phyloP scores from a whole-genome alignment of 2,888 invertebrate species.

The Calameuta idolon region DNA sequence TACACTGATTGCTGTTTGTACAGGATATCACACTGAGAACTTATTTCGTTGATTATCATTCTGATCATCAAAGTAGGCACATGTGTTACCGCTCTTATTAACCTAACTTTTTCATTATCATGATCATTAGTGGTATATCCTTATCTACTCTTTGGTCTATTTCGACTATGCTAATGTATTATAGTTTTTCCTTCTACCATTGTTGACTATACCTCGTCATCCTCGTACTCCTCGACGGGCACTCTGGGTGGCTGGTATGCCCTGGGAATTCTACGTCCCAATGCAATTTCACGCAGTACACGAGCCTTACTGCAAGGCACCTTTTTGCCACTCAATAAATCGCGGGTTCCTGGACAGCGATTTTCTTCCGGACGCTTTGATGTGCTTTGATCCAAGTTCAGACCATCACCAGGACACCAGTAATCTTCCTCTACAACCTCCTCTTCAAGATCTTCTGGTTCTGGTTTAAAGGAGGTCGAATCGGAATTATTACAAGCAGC shows the following conservation, averaged over 20 bases:
- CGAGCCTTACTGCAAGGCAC: conserved; percentile 7
- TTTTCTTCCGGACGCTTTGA: neutral
- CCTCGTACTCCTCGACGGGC: neutral
- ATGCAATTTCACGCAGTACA: conserved; percentile 12
- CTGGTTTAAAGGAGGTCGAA: neutral
- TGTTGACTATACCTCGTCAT: neutral
- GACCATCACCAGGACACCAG: neutral
- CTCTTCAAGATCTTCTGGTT: neutral
- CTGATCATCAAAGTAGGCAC: neutral
- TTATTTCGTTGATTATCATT: neutral
- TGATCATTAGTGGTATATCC: neutral
- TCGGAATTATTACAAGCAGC: neutral
- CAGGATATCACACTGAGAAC: neutral
- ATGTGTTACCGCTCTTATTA: neutral
- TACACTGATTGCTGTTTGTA: neutral
- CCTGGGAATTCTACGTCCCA: conserved; percentile 12
- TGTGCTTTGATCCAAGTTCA: neutral
- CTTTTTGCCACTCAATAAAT: conserved; percentile 5
- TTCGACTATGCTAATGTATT: neutral
- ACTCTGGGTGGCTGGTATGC: neutral
- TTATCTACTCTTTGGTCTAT: neutral
- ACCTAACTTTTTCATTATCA: neutral
- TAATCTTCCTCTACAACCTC: neutral
- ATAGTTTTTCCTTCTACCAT: neutral
- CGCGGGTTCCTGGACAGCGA: conserved; percentile 4